These are phyloP conservation scores for Frankliniella fusca DNA, from an alignment of 2,888 invertebrate species.

Conservation along the genomic window DNA sequence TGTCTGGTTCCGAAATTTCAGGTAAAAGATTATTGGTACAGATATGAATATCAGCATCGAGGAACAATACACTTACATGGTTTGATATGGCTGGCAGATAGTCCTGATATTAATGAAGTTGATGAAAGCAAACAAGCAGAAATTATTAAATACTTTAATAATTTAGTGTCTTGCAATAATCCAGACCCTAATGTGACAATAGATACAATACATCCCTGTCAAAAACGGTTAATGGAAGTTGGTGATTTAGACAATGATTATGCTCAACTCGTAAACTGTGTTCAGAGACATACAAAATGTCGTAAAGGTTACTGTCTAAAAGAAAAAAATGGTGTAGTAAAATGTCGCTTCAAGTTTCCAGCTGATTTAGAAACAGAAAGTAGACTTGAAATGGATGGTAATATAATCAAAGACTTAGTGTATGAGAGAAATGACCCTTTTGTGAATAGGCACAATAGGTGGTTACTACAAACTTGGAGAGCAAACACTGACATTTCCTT, in stretches of 20 bases:
- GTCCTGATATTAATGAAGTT: neutral
- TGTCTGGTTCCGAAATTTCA: neutral
- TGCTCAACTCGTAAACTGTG: neutral
- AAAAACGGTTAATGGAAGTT: neutral
- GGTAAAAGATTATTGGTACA: neutral
- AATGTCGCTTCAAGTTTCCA: neutral
- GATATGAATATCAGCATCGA: neutral
- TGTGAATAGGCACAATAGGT: too few relatives aligned
- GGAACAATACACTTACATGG: neutral
- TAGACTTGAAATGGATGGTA: too few relatives aligned
- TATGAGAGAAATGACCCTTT: too few relatives aligned
- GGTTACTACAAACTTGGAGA: too few relatives aligned
- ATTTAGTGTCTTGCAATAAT: neutral
- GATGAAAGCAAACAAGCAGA: neutral
- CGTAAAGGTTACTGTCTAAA: neutral
- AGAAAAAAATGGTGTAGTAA: neutral
- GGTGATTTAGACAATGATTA: neutral
- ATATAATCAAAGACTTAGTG: too few relatives aligned
- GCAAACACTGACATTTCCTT: too few relatives aligned
- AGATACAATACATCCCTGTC: neutral
- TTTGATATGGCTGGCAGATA: neutral
- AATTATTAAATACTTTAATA: neutral
- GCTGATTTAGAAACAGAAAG: neutral
- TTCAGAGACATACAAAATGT: neutral
- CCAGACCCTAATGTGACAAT: neutral